These are phyloP conservation scores for Dermatemys mawii DNA, from an alignment of 2,113 vertebrate species.

Conservation along the genomic window DNA sequence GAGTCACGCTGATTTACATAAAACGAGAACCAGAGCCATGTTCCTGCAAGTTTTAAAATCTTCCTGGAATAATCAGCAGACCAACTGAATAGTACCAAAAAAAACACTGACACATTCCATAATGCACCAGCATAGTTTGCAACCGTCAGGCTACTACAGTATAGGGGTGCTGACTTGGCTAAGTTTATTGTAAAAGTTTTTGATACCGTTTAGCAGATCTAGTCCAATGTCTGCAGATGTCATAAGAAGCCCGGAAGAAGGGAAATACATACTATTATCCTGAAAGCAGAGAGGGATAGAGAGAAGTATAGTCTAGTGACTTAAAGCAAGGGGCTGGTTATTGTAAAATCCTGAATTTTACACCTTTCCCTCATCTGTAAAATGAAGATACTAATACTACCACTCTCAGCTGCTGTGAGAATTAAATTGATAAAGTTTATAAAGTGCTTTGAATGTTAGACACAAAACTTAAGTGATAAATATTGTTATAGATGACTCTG, in stretches of 20 bases:
- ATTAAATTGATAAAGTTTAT: constrained; percentile 40
- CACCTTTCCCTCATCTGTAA: constrained; percentile 24
- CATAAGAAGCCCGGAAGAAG: background rate
- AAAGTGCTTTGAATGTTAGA: constrained; percentile 25
- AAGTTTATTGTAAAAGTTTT: constrained; percentile 23
- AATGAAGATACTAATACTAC: constrained; percentile 13
- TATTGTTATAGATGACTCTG: constrained; percentile 12
- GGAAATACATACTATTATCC: background rate
- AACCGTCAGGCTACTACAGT: background rate
- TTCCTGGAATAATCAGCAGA: constrained; percentile 28
- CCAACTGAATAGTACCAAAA: constrained; percentile 48
- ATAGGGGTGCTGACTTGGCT: constrained; percentile 15
- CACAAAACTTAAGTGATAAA: constrained; percentile 9
- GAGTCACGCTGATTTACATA: background rate
- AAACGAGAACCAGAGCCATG: background rate
- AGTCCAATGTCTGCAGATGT: background rate
- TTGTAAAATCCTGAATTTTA: background rate
- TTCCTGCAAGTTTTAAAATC: constrained; percentile 11
- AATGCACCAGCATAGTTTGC: constrained; percentile 6
- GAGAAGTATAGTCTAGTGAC: rapidly evolving
- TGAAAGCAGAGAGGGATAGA: background rate
- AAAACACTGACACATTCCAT: constrained; percentile 19
- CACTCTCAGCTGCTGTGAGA: background rate
- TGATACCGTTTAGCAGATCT: background rate
- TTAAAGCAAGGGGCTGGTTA: background rate